These are phyloP conservation scores for Passer montanus DNA, from an alignment of 2,113 vertebrate genomes.

Conservation along the genomic window DNA sequence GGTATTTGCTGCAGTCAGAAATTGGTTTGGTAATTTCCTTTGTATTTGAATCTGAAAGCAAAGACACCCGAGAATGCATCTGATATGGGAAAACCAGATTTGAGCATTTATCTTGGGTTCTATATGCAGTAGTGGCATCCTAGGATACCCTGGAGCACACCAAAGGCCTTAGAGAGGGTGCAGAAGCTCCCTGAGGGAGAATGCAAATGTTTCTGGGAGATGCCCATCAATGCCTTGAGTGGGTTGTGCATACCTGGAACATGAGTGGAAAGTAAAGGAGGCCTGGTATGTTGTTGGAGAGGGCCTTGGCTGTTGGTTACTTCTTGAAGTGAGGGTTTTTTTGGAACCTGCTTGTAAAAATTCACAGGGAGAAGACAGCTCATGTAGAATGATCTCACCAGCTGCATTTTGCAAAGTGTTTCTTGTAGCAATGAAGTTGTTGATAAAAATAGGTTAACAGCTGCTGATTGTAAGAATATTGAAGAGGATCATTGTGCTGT, in stretches of 20 bases:
- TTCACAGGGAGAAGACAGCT: neutral
- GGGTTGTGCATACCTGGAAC: neutral
- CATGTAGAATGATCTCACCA: slow-evolving; percentile 16
- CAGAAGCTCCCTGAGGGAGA: neutral
- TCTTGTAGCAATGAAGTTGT: slow-evolving; percentile 6
- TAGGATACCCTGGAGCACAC: neutral
- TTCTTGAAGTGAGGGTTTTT: slow-evolving; percentile 12
- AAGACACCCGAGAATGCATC: neutral
- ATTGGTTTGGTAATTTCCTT: neutral
- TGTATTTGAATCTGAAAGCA: neutral
- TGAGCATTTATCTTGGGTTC: neutral
- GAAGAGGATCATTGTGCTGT: slow-evolving; percentile 34
- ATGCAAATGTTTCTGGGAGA: neutral
- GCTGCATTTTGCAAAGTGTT: slow-evolving; percentile 15
- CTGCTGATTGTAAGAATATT: slow-evolving; percentile 39
- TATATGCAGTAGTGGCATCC: neutral
- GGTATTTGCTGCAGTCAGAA: neutral
- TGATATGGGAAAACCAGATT: neutral
- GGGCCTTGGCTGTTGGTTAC: neutral
- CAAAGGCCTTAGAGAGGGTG: neutral
- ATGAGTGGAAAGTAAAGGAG: neutral
- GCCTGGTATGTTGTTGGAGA: neutral
- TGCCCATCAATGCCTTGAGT: neutral
- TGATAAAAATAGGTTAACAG: slow-evolving; percentile 66
- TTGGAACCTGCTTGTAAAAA: neutral